Base-by-base conservation (phyloP, 1,140 invertebrate species). In the Tribolium madens region DNA sequence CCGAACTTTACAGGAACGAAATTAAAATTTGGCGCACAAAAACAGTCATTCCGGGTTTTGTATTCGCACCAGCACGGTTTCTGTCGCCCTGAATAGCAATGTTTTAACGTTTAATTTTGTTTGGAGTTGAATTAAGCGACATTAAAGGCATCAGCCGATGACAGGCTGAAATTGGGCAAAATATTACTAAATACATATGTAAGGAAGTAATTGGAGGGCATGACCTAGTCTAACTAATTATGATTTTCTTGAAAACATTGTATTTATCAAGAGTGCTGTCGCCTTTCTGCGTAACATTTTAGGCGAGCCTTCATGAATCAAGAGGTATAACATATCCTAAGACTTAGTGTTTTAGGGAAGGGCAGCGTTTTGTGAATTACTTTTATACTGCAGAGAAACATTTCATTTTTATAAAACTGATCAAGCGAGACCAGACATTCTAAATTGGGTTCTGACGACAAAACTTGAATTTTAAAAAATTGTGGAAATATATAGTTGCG, bases 391-490 rank as follows among this genome's bases (percentile, higher is more conserved):
- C 33, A 33, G 31, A 18, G 50, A 53, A 53, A 36, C 52, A 73
- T 74, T 57, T 60, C 72, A 18, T n/a, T 73, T 73, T 73, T 36
- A 53, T 52, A 73, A 33, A 50, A 52, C 21, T 52, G 64, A 69
- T 69, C 64, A 69, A 69, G 21, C 64, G 64, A 18, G 42, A 69
- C 64, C 31, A 69, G 64, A 69, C 64, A 69, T n/a, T 36, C 42
- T 33, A 26, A 69, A 69, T 69, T 69, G 36, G n/a, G 57, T 68
- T 17, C 9, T 14, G 7, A 15, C n/a, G 26, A 21, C n/a, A 33
- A 33, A 36, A 10, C 6, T 42, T 9, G 31, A 42, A 64, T 64
- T 64, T 64, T 26, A 36, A 64, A 64, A 36, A 64, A 42, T 1
- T 33, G 17, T 33, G 7, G 4, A 26, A 9, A 33, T 33, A 4